phyloP scores from a whole-genome alignment of 2,113 vertebrate species.

The Puffinus mauretanicus region DNA sequence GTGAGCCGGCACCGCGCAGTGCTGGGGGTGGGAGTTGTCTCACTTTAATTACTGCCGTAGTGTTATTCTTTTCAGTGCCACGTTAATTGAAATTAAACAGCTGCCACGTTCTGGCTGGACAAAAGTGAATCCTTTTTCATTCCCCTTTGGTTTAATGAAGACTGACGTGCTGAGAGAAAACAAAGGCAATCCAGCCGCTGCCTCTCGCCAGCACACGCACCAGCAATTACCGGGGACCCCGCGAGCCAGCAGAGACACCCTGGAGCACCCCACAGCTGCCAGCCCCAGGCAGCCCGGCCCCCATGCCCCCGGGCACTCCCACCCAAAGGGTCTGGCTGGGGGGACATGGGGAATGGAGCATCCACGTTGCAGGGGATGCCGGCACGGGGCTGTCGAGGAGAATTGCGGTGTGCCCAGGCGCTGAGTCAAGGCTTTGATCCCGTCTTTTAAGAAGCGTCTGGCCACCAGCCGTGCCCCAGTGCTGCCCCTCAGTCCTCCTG shows the following conservation, averaged over 20 bases:
- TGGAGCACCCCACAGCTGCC: rapidly evolving
- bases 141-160: constrained; percentile 43
- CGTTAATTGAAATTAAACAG: constrained; percentile 78
- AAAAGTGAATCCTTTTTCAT: constrained; percentile 63
- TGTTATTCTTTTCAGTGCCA: constrained; percentile 63
- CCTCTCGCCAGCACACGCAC: not conserved
- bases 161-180: constrained; percentile 60
- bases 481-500: rapidly evolving
- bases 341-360: rapidly evolving
- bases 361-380: rapidly evolving
- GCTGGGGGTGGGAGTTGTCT: constrained; percentile 3
- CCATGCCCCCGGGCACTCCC: rapidly evolving
- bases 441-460: rapidly evolving
- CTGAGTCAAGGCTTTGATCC: not conserved
- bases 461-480: not conserved
- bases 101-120: constrained; percentile 51
- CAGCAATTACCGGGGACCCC: not conserved
- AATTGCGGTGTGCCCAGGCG: rapidly evolving
- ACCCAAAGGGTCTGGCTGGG: not conserved
- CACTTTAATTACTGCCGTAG: constrained; percentile 67
- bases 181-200: constrained; percentile 33
- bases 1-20: not conserved
- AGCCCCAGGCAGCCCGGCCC: not conserved
- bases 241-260: rapidly evolving
- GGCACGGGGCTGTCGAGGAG: rapidly evolving